Base-by-base conservation (phyloP, 92 coral and sea anemone genomes). In the Phenganax subtilis region DNA sequence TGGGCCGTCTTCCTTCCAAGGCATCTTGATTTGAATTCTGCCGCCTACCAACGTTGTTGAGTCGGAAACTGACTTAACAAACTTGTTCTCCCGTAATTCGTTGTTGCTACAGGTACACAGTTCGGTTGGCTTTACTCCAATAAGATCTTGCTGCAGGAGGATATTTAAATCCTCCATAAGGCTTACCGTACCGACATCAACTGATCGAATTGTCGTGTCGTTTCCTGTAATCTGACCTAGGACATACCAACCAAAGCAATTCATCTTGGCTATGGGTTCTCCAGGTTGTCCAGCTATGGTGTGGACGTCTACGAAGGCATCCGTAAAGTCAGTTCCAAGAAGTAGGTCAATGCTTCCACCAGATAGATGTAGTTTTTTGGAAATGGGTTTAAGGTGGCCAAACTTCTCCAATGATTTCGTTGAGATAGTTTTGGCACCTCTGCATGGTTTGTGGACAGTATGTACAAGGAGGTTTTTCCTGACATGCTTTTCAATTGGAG, bases 81-180 rank as follows among this genome's bases (percentile, higher is more conserved):
- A 88, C 80, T 74, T 88, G 80, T 66, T 87, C 78, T 88, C 86
- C 14, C 78, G 76, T 9, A 91, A 17, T n/a, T 71, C 81, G 28
- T 69, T 71, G 30, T 91, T 90, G 57, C 90, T 71, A 72, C 85
- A 80, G 10, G 75, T 83, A 54, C 85, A 85, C 12, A 91, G 90
- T 77, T 89, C 76, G 4, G 92, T 89, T 10, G 88, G 97, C 57
- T 64, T 87, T 3, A 89, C 97, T 29, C 97, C 91, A 14, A 89
- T 74, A 29, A 54, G 71, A 68, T 86, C 93, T 85, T 87, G 87
- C 55, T 62, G 81, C 30, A 87, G 61, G 8, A 87, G 87, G 44
- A 79, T 89, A 56, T 75, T 82, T 62, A 87, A 52, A 67, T 89
- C 96, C 30, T 91, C 88, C 0, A 84, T 27, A 20, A 83, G 84